Conservation (phyloP, 2,888 invertebrate species). For the Helleia helle region DNA sequence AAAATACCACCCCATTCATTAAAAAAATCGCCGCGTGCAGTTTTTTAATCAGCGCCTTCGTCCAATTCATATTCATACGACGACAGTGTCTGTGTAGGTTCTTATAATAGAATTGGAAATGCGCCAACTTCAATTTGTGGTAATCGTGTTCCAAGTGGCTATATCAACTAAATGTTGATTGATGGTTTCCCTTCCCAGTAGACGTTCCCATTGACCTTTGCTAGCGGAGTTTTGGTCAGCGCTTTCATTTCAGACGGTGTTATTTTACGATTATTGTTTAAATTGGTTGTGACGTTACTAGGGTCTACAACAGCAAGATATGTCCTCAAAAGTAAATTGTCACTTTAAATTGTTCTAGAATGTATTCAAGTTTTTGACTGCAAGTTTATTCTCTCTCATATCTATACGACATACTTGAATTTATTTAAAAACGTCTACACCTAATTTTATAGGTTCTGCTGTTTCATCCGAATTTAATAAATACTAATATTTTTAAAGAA, state of each 20-base stretch:
- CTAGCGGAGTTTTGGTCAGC: slow-evolving; percentile 30
- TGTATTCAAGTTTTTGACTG: no score
- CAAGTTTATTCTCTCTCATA: no score
- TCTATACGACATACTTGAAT: no score
- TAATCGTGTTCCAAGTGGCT: slow-evolving; percentile 58
- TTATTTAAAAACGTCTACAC: no score
- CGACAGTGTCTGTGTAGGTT: slow-evolving; percentile 22
- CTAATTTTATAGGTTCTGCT: no score
- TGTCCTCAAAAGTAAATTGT: no score
- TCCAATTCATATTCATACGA: slow-evolving; percentile 20
- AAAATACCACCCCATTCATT: slow-evolving; percentile 4
- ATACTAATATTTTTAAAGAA: no score
- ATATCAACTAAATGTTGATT: slow-evolving; percentile 60
- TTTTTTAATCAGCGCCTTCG: slow-evolving; percentile 9
- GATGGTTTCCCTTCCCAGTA: slow-evolving; percentile 50
- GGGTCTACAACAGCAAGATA: not conserved
- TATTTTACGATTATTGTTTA: slow-evolving; percentile 1
- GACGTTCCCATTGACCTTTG: slow-evolving; percentile 41
- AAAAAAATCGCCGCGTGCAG: slow-evolving; percentile 19
- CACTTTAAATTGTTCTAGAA: no score
- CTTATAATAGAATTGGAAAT: slow-evolving; percentile 47
- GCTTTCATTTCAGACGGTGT: slow-evolving; percentile 24
- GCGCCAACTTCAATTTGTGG: slow-evolving; percentile 51
- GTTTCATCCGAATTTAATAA: no score
- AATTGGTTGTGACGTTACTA: slow-evolving; percentile 6